Conservation (phyloP, 1,140 invertebrate genomes). For the Contarinia nasturtii region DNA sequence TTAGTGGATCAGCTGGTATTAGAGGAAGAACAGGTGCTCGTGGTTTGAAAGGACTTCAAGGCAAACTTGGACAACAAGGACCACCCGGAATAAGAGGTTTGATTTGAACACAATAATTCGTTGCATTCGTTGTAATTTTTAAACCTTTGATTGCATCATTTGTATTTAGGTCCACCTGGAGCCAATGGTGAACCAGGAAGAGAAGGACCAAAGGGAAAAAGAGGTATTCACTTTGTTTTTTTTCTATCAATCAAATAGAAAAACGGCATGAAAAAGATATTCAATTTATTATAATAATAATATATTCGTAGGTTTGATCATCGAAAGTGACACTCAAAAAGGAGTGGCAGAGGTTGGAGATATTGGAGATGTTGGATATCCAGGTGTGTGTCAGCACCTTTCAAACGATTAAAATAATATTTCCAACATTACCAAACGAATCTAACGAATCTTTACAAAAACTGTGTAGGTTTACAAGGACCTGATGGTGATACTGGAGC, state of each 20-base stretch:
- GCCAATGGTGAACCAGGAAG: slow-evolving; percentile 23
- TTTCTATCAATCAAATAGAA: no score
- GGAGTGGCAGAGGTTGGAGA: background rate
- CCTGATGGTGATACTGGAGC: background rate
- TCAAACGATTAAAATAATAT: no score
- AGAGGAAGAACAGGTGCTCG: slow-evolving; percentile 23
- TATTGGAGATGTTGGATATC: background rate
- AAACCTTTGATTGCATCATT: no score
- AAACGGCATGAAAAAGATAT: no score
- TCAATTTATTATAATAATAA: no score
- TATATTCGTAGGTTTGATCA: background rate
- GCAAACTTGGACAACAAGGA: slow-evolving; percentile 32
- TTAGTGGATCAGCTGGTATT: slow-evolving; percentile 22
- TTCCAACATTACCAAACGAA: no score
- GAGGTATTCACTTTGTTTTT: no score
- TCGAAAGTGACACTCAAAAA: background rate
- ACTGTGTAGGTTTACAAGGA: background rate
- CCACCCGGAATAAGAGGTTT: slow-evolving; percentile 32
- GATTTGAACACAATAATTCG: no score
- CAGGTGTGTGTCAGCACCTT: no score
- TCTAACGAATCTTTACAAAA: no score
- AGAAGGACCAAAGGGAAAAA: slow-evolving; percentile 26
- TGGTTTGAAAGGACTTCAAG: slow-evolving; percentile 25
- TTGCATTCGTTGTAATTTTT: no score
- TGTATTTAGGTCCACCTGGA: slow-evolving; percentile 17